Percentiles rank a stretch among this genome's conserved stretches.
phyloP scores from a whole-genome alignment of 2,888 invertebrate genomes.

The Globia sparganii region DNA sequence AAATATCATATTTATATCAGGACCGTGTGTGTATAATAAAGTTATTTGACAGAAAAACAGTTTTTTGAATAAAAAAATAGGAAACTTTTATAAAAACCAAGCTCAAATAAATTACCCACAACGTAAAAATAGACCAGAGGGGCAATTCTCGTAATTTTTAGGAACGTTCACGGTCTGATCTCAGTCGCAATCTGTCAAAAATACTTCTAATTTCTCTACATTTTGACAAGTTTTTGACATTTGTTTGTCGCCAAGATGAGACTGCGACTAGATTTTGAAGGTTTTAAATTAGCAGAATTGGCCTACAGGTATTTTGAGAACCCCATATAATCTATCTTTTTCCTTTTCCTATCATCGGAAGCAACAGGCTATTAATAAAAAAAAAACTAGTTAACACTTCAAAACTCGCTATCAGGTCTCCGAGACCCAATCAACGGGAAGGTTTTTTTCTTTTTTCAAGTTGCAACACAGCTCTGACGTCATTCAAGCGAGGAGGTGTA shows the following conservation, averaged over 20 bases:
- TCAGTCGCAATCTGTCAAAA: too few species aligned
- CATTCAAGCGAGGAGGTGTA: slow-evolving; percentile 45
- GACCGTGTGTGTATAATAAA: too few species aligned
- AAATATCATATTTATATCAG: background rate
- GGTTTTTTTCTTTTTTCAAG: slow-evolving; percentile 47
- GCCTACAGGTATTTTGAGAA: background rate
- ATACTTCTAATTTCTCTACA: too few species aligned
- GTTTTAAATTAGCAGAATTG: too few species aligned
- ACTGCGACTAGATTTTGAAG: too few species aligned
- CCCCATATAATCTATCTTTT: slow-evolving; percentile 13
- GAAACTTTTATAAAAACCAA: background rate
- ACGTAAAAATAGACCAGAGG: background rate
- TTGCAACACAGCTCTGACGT: slow-evolving; percentile 49
- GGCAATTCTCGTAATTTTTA: too few species aligned
- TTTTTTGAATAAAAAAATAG: too few species aligned
- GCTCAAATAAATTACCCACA: background rate
- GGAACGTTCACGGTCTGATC: too few species aligned
- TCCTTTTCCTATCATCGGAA: slow-evolving; percentile 14
- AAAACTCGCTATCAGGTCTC: slow-evolving; percentile 58
- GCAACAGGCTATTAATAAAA: slow-evolving; percentile 58
- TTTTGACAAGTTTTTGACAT: too few species aligned
- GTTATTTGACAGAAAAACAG: too few species aligned
- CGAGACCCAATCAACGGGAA: slow-evolving; percentile 56
- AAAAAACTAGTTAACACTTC: slow-evolving; percentile 56
- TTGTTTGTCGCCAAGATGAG: too few species aligned